phyloP scores from a whole-genome alignment of 2,113 vertebrate species.

The Gila orcuttii region DNA sequence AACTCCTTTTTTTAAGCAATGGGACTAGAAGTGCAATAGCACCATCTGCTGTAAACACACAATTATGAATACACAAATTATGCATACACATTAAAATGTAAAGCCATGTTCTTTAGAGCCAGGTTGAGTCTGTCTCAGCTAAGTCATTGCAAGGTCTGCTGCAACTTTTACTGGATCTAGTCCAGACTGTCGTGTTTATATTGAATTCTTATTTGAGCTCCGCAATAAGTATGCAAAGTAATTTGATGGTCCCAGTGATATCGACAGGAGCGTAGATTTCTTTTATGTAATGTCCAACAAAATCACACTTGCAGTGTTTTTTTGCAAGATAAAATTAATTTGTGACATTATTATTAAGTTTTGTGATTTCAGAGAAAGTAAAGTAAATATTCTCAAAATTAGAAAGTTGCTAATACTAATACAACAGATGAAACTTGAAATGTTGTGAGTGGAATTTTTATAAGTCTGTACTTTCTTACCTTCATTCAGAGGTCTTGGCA shows the following conservation, averaged over 20 bases:
- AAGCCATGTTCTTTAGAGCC: background rate
- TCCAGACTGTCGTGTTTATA: constrained; percentile 28
- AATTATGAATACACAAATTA: background rate
- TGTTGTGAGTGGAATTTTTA: background rate
- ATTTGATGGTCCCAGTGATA: background rate
- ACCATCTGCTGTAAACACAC: constrained; percentile 68
- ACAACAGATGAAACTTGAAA: background rate
- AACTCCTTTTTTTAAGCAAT: constrained; percentile 52
- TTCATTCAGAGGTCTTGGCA: background rate
- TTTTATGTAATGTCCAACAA: background rate
- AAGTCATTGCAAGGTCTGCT: constrained; percentile 12
- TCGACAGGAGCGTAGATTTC: constrained; percentile 11
- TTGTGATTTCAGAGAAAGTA: background rate
- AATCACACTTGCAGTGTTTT: background rate
- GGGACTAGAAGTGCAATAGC: constrained; percentile 69
- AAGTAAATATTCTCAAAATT: background rate
- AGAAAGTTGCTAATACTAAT: background rate
- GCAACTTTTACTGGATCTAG: background rate
- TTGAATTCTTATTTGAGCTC: constrained; percentile 32
- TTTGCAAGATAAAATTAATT: background rate
- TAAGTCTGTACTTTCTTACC: background rate
- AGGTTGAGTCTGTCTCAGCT: background rate
- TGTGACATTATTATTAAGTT: background rate
- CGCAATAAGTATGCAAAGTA: constrained; percentile 7
- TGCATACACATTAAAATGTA: constrained; percentile 2